Evolutionary conservation across 2,888 invertebrate genomes (phyloP).

Genomic region (Scelioninae gen. 1): DNA sequence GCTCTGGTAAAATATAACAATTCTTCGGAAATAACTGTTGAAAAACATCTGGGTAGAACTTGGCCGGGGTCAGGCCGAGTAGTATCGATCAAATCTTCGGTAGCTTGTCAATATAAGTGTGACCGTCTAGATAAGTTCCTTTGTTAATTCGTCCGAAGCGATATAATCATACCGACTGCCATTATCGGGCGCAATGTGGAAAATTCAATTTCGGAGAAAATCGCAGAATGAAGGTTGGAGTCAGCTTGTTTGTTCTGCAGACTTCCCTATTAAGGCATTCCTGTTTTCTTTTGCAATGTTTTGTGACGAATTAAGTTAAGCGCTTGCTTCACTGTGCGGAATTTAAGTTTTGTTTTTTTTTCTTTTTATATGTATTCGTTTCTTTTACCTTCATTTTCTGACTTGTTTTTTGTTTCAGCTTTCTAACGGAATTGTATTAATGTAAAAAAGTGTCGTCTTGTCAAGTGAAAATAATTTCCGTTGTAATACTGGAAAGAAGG

Average conservation of each 20-base stretch:
- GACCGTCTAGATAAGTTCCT: slow-evolving; percentile 45
- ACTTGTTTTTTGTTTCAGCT: neutral
- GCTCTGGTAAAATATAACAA: slow-evolving; percentile 49
- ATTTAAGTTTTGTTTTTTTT: slow-evolving; percentile 2
- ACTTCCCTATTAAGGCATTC: slow-evolving; percentile 28
- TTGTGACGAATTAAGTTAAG: slow-evolving; percentile 35
- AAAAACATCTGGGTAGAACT: slow-evolving; percentile 68
- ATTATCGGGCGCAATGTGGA: neutral
- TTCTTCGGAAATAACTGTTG: slow-evolving; percentile 57
- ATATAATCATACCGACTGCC: slow-evolving; percentile 32
- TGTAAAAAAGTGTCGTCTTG: no score
- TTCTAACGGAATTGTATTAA: no score
- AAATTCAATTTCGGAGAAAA: slow-evolving; percentile 20
- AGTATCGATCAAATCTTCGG: slow-evolving; percentile 65
- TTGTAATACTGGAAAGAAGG: neutral
- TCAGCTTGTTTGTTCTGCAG: slow-evolving; percentile 20
- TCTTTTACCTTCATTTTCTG: neutral
- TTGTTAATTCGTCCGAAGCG: slow-evolving; percentile 56
- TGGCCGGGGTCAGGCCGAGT: slow-evolving; percentile 66
- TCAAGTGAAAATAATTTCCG: no score
- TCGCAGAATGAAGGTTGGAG: neutral
- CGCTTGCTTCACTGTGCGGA: slow-evolving; percentile 20
- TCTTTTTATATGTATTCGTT: neutral
- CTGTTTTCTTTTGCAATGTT: slow-evolving; percentile 36
- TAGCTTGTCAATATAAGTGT: slow-evolving; percentile 53